A percentile compares a stretch with the other conserved stretches of the same genome.
These are phyloP conservation scores for Volucella inflata DNA, from an alignment of 2,888 invertebrate species.

Conservation along the genomic window DNA sequence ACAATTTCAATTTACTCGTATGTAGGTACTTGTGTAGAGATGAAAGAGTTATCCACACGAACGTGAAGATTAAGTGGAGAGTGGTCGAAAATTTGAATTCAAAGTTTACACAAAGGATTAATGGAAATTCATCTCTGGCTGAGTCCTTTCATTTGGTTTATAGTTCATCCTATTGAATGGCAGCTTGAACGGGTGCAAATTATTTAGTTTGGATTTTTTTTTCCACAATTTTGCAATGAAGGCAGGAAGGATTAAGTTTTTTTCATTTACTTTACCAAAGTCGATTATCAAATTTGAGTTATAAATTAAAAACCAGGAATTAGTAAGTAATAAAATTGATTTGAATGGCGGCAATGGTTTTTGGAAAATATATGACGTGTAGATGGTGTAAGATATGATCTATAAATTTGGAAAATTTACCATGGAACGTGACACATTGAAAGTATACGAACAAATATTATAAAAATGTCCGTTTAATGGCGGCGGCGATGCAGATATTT, in stretches of 20 bases:
- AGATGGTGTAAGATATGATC: no score
- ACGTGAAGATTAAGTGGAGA: slow-evolving; percentile 19
- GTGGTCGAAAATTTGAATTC: slow-evolving; percentile 52
- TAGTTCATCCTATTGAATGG: slow-evolving; percentile 18
- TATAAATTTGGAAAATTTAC: no score
- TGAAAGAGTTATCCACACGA: neutral
- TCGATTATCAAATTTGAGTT: no score
- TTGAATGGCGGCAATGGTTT: neutral
- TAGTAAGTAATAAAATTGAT: no score
- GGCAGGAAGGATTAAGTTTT: neutral
- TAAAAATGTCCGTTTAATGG: no score
- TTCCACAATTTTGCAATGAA: slow-evolving; percentile 33
- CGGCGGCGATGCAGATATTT: no score
- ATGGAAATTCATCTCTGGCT: slow-evolving; percentile 63
- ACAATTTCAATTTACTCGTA: slow-evolving; percentile 61
- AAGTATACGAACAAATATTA: no score
- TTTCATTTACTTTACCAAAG: neutral
- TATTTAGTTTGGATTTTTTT: slow-evolving; percentile 57
- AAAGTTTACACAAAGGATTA: slow-evolving; percentile 72
- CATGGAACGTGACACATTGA: no score
- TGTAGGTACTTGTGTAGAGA: slow-evolving; percentile 12
- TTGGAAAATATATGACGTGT: neutral
- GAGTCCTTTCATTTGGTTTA: slow-evolving; percentile 59
- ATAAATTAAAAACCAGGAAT: no score
- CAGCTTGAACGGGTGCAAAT: slow-evolving; percentile 40